Base-by-base conservation (phyloP, 2,797 vertebrate genomes). In the Martes flavigula region DNA sequence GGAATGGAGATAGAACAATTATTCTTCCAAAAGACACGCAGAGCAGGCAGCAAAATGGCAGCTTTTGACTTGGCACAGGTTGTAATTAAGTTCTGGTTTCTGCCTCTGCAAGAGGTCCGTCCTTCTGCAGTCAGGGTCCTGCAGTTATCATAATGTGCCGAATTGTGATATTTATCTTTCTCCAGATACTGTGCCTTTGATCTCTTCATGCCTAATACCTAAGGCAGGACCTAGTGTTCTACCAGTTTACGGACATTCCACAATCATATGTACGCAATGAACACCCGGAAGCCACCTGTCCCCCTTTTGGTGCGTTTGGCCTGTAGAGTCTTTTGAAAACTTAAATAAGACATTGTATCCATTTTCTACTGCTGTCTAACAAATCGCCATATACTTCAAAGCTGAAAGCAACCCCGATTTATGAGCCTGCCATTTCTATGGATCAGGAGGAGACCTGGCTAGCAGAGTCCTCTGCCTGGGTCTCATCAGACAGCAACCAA, bases 201-300 rank as follows among this genome's bases (percentile, higher is more conserved):
- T 40, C 25, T 83, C 43, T 1, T 18, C 21, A 54, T 14, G 40
- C 58, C 20, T 27, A n/a, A 32, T 1, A 56, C 6, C 48, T 25
- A 21, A 46, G 54, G 86, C 0, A 5, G 5, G 15, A 46, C 7
- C 5, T 4, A 7, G 7, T 7, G 10, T 60, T 91, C 60, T 18
- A 30, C 1, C 20, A 51, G 27, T 85, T 62, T 18, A 30, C 0
- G 7, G 12, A 20, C 30, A 12, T 7, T 7, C 25, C 5, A 5
- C 17, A 11, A n/a, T 46, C 54, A 2, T 0, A 7, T 12, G 20
- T 51, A 60, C 8, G 5, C 9, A 27, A 5, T 4, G 60, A 23
- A 30, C 38, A n/a, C 20, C 35, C 0, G 0, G 27, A 20, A 15
- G 32, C 30, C 30, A 12, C 30, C 27, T n/a, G 0, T 12, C 17